Base-by-base conservation (phyloP, 2,888 invertebrate genomes). In the Pimpla rufipes region DNA sequence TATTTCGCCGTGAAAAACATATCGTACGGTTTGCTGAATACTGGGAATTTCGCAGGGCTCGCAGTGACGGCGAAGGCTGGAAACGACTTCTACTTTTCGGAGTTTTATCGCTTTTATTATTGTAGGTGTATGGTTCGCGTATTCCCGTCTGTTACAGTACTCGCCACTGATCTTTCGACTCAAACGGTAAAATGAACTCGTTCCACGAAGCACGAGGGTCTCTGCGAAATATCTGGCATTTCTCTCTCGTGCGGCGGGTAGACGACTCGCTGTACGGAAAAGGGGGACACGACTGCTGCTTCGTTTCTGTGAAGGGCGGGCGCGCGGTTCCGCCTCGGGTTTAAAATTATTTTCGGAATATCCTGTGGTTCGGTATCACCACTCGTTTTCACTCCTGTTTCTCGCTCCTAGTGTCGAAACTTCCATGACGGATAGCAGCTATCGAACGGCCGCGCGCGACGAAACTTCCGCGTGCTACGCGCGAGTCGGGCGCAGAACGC, bases 281-380 rank as follows among this genome's bases (percentile, higher is more conserved):
- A 66, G 57, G 47, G 59, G 62, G 52, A 68, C 18, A n/a, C 75
- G 64, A 16, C 50, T 57, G 42, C 45, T 71, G 37, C 13, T 2
- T 29, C 29, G 73, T 5, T 70, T 75, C 57, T 66, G 55, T 40
- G 71, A 50, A 77, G 67, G 42, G 66, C 18, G 67, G 42, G 66
- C 18, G 73, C 42, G 40, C 37, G 64, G 35, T 66, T 80, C 78
- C 66, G 79, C 68, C 76, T 85, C 79, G 79, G 82, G 83, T 84
- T 86, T 85, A 70, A 83, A 88, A 87, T 86, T 88, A 88, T 88
- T 88, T 88, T 85, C 81, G 85, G 85, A 85, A 83, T 75, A 67
- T 59, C 52, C 47, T 64, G 42, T 64, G 37, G 45, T 11, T 42
- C 16, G 50, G 29, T 67, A 16, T 57, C 70, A 47, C 42, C 74